Evolutionary conservation across 1,140 invertebrate genomes (phyloP), one percentile per base, ranked within the genome.

Genomic region (Aphelinus certus): DNA sequence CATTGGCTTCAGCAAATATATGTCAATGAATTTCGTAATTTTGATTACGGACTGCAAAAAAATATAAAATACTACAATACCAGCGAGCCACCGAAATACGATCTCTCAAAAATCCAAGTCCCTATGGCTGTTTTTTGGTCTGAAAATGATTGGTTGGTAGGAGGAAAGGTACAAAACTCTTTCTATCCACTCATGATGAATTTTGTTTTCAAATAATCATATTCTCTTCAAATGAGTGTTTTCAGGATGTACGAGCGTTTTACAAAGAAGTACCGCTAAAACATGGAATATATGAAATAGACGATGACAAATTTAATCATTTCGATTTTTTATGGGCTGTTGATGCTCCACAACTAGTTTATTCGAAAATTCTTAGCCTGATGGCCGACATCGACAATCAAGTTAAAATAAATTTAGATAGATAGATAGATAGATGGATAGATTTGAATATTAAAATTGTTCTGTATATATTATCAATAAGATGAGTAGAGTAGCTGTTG

Each of bases 71-170:
- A 88, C 72, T 93, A 93, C 77, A 92, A 92, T 3, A 86, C 83
- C 43, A 64, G 78, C 0, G 82, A 82, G 48, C 94, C 94, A 9
- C 94, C 94, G 3, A 80, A 88, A 51, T 95, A 95, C 80, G 84
- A 91, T 75, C 47, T 94, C 1, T 82, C 86, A 1, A 90, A 91
- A 74, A 91, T 95, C 65, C 88, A 88, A 26, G 85, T 92, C 1
- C 93, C 94, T 1, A 88, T 94, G 45, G 91, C 91, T 10, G 77
- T 95, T 2, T 91, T 93, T 77, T 93, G 90, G 79, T 89, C 90
- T 2, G 83, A 91, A 57, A 94, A 95, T 79, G 95, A 96, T 84
- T 92, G 90, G 89, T 84, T 95, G 0, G 90, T 93, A 1, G 90
- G 90, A 80, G 55, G 77, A 45, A 76, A 78, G 56, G 90, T 90